Conservation (phyloP, 2,888 invertebrate genomes). For the Synergus japonicus region DNA sequence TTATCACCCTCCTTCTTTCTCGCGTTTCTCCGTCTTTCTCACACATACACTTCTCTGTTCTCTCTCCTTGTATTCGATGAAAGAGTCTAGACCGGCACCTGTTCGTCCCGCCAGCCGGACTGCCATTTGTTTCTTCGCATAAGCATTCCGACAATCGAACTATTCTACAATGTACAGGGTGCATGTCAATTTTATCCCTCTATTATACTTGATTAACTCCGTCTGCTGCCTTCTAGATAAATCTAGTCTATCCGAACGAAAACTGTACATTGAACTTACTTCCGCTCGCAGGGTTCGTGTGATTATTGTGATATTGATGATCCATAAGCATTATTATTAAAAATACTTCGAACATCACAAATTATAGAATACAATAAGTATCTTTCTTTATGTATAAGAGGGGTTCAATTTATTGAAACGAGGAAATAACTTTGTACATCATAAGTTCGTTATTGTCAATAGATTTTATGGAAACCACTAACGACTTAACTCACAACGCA, state of each 20-base stretch:
- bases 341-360: no score
- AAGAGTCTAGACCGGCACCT: constrained; percentile 77
- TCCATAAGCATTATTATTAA: no score
- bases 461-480: constrained; percentile 6
- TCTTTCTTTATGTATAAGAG: not conserved
- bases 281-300: no score
- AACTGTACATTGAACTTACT: no score
- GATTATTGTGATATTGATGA: no score
- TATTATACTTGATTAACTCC: not conserved
- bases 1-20: constrained; percentile 43
- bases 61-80: constrained; percentile 64
- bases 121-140: constrained; percentile 65
- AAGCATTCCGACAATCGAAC: constrained; percentile 47
- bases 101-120: constrained; percentile 64
- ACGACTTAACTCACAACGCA: not conserved
- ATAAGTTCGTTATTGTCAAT: not conserved
- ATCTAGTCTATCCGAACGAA: no score
- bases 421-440: not conserved
- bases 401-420: not conserved
- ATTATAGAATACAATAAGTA: no score
- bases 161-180: constrained; percentile 12
- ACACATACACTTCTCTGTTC: constrained; percentile 20
- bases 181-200: not conserved
- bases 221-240: not conserved
- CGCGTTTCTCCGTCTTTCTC: not conserved